phyloP scores from a whole-genome alignment of 2,797 vertebrate genomes.

The Helostoma temminkii region DNA sequence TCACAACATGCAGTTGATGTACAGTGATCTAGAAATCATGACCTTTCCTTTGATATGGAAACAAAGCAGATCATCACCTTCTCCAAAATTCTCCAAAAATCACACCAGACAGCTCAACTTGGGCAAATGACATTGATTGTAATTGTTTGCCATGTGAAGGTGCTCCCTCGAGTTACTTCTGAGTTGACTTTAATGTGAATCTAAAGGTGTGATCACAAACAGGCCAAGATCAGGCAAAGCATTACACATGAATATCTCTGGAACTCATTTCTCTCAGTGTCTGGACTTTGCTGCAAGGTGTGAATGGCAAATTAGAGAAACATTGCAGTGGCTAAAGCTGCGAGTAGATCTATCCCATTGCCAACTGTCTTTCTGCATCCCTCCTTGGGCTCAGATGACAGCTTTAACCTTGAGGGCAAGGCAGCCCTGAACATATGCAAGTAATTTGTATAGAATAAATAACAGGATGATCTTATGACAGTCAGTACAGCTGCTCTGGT shows the following conservation, averaged over 20 bases:
- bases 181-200: slow-evolving; percentile 71
- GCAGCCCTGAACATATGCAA: slow-evolving; percentile 76
- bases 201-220: slow-evolving; percentile 72
- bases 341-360: slow-evolving; percentile 66
- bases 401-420: slow-evolving; percentile 74
- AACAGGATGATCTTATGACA: slow-evolving; percentile 77
- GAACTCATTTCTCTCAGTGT: slow-evolving; percentile 73
- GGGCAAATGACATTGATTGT: slow-evolving; percentile 67
- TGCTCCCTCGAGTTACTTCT: slow-evolving; percentile 68
- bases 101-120: slow-evolving; percentile 42
- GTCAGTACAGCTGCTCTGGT: slow-evolving; percentile 68
- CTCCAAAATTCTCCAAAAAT: slow-evolving; percentile 52
- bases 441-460: slow-evolving; percentile 82
- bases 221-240: slow-evolving; percentile 41
- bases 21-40: slow-evolving; percentile 42
- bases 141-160: slow-evolving; percentile 69
- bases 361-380: slow-evolving; percentile 56
- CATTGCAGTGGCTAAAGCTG: slow-evolving; percentile 57
- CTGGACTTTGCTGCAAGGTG: slow-evolving; percentile 64
- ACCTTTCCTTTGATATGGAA: slow-evolving; percentile 71
- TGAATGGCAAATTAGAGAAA: slow-evolving; percentile 65
- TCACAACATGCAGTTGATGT: slow-evolving; percentile 33
- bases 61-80: slow-evolving; percentile 57
- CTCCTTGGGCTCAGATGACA: slow-evolving; percentile 47
- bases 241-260: slow-evolving; percentile 58